These are phyloP conservation scores for Crocuta crocuta DNA, from an alignment of 2,113 vertebrate genomes.

Conservation along the genomic window DNA sequence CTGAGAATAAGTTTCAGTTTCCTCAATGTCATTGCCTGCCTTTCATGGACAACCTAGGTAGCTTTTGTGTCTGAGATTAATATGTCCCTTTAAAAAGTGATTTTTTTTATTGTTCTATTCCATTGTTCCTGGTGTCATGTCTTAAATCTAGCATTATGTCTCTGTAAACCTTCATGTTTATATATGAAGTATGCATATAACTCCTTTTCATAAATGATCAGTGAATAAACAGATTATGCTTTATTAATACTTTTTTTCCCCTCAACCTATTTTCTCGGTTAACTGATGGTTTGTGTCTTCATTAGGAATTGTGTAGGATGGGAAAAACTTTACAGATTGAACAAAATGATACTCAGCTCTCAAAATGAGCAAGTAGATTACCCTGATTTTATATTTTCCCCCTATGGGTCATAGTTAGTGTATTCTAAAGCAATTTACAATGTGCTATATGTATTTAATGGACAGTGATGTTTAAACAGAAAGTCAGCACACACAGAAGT, in stretches of 20 bases:
- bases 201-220: constrained; percentile 32
- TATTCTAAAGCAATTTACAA: not conserved
- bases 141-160: not conserved
- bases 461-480: not conserved
- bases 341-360: not conserved
- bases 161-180: not conserved
- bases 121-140: not conserved
- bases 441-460: not conserved
- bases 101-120: not conserved
- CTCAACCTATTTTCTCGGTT: constrained; percentile 19
- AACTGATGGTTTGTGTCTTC: constrained; percentile 62
- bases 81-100: not conserved
- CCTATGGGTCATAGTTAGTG: not conserved
- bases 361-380: not conserved
- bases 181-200: not conserved
- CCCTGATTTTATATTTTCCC: not conserved
- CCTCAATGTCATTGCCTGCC: not conserved
- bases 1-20: not conserved
- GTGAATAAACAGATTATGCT: constrained; percentile 44
- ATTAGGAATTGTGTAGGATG: constrained; percentile 51
- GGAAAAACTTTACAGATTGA: constrained; percentile 29
- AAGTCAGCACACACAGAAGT: not conserved
- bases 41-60: not conserved
- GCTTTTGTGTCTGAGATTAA: not conserved
- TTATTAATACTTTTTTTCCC: constrained; percentile 25